Evolutionary conservation across 2,113 vertebrate genomes (phyloP).

Genomic region (Sminthopsis crassicaudata): DNA sequence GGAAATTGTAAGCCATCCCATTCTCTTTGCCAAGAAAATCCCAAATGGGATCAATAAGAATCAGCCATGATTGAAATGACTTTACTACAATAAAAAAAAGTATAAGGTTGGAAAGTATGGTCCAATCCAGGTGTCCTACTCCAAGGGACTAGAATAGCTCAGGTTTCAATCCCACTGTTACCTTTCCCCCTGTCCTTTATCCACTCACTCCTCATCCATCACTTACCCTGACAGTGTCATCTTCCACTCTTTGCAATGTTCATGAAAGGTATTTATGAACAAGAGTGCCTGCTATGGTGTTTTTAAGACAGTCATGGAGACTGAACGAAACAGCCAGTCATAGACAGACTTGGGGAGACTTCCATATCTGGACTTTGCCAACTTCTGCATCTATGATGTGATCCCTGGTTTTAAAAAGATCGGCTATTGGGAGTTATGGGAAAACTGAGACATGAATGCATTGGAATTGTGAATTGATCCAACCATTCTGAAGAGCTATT

Average conservation of each 20-base stretch:
- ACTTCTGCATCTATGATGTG: constrained; percentile 45
- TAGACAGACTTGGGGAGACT: neutral
- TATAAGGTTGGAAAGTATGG: neutral
- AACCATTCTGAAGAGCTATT: too few species aligned
- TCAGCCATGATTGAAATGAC: neutral
- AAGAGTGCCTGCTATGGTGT: constrained; percentile 57
- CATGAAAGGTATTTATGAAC: constrained; percentile 52
- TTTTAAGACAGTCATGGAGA: constrained; percentile 15
- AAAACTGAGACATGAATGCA: too few species aligned
- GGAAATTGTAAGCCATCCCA: neutral
- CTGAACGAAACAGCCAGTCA: neutral
- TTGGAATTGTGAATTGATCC: too few species aligned
- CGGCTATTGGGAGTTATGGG: constrained; percentile 22
- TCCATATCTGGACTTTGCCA: constrained; percentile 41
- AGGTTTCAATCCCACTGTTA: constrained; percentile 1
- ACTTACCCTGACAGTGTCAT: constrained; percentile 8
- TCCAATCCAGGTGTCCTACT: constrained; percentile 44
- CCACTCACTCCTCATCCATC: neutral
- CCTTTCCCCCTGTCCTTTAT: neutral
- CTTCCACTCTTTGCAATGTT: constrained; percentile 48
- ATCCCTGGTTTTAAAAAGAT: constrained; percentile 16
- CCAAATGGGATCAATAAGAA: neutral
- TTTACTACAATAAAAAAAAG: neutral
- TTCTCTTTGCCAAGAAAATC: neutral
- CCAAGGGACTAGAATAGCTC: constrained; percentile 15